phyloP scores from a whole-genome alignment of 2,888 invertebrate genomes.

The Macroteleia sp. region DNA sequence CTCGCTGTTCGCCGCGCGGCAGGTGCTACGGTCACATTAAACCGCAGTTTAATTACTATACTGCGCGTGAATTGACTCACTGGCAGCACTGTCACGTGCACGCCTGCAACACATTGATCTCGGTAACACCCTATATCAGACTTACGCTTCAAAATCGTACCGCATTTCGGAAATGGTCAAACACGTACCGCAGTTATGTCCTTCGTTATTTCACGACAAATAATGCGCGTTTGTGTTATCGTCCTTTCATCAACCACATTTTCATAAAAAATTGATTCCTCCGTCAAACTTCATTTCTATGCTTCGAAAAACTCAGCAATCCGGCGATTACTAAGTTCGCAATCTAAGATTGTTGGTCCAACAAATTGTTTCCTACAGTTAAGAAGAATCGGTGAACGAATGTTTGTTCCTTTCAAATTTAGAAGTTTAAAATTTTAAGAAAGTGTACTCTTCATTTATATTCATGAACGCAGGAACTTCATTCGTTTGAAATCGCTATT shows the following conservation, averaged over 20 bases:
- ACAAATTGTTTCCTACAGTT: too few relatives aligned
- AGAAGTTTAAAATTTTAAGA: too few relatives aligned
- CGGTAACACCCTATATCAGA: conserved; percentile 57
- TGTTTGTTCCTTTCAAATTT: too few relatives aligned
- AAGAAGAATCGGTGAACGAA: too few relatives aligned
- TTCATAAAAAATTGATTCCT: too few relatives aligned
- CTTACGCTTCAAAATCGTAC: conserved; percentile 59
- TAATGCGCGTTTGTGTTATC: conserved; percentile 8
- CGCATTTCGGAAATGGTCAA: conserved; percentile 40
- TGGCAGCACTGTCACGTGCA: conserved; percentile 79
- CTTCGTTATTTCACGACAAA: conserved; percentile 25
- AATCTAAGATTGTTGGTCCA: too few relatives aligned
- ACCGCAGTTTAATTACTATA: conserved; percentile 81
- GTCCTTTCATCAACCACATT: too few relatives aligned
- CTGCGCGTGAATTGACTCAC: conserved; percentile 79
- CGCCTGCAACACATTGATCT: conserved; percentile 79
- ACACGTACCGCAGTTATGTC: conserved; percentile 17
- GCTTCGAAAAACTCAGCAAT: too few relatives aligned
- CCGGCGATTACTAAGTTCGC: too few relatives aligned
- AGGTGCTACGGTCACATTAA: conserved; percentile 79
- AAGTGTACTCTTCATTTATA: too few relatives aligned
- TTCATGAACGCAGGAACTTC: too few relatives aligned
- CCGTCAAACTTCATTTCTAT: too few relatives aligned
- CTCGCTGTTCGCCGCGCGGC: conserved; percentile 80
- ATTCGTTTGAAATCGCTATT: not conserved